Conservation (phyloP, 2,113 vertebrate species). For the Chloropsis cyanopogon region DNA sequence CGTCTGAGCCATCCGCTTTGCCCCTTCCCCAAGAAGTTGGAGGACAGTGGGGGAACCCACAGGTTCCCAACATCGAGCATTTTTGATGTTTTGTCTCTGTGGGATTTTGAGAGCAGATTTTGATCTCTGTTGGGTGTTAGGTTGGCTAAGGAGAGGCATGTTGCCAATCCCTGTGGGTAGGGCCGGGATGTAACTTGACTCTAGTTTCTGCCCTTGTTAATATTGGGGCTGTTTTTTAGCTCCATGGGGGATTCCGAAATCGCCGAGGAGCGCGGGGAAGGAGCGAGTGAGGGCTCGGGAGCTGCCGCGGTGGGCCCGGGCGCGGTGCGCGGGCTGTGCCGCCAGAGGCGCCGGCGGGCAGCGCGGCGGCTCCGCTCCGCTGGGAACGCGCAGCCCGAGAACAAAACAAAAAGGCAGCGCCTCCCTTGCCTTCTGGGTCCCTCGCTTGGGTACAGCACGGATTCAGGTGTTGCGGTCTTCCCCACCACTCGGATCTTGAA, state of each 20-base stretch:
- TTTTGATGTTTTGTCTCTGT: not conserved
- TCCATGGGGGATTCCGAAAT: not conserved
- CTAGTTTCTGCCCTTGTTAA: not conserved
- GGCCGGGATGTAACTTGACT: not conserved
- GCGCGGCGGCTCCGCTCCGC: not conserved
- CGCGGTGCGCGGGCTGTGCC: not conserved
- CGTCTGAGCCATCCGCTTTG: not conserved
- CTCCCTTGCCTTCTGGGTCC: not conserved
- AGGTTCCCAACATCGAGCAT: not conserved
- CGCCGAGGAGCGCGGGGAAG: rapidly evolving
- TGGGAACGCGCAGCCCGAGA: not conserved
- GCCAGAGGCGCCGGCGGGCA: not conserved
- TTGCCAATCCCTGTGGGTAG: not conserved
- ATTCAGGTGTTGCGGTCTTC: not conserved
- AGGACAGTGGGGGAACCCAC: not conserved
- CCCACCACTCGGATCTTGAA: not conserved
- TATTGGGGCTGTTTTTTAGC: not conserved
- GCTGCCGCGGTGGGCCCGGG: not conserved
- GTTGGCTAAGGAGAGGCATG: not conserved
- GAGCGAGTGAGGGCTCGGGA: not conserved
- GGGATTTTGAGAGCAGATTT: not conserved
- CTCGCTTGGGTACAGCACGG: not conserved
- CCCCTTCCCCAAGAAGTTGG: not conserved
- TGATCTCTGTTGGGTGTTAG: not conserved
- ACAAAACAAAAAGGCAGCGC: constrained; percentile 8